Conservation (phyloP, 2,797 vertebrate species). For the Cichlasoma orientale region DNA sequence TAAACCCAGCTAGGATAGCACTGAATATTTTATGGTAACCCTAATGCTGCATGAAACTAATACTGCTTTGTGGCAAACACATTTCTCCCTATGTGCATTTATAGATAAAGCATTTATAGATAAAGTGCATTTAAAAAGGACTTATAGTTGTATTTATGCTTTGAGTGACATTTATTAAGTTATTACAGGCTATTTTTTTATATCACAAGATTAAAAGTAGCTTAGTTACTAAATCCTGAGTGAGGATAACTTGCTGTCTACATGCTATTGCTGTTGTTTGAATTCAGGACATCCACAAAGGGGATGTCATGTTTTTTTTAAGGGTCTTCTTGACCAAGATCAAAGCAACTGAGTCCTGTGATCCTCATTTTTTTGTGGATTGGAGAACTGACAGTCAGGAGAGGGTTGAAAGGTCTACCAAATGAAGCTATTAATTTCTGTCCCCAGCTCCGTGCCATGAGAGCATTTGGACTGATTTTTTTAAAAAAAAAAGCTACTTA, state of each 20-base stretch:
- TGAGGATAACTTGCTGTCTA: background rate
- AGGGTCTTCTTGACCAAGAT: constrained; percentile 18
- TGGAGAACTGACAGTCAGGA: background rate
- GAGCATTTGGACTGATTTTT: constrained; percentile 9
- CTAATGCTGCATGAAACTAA: background rate
- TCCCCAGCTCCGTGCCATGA: constrained; percentile 18
- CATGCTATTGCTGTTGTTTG: background rate
- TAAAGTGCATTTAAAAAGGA: background rate
- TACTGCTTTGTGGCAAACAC: background rate
- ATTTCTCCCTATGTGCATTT: background rate
- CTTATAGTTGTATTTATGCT: background rate
- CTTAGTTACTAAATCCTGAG: background rate
- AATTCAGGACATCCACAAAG: background rate
- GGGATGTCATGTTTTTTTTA: background rate
- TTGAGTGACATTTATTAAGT: background rate
- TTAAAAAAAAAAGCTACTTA: constrained; percentile 12
- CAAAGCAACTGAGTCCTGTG: constrained; percentile 28
- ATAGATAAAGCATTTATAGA: background rate
- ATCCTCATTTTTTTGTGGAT: constrained; percentile 8
- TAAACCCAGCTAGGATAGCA: background rate
- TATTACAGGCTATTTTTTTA: background rate
- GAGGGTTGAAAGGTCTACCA: constrained; percentile 6
- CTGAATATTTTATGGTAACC: background rate
- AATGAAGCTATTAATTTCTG: constrained; percentile 5
- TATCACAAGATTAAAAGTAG: background rate